Evolutionary conservation across 1,140 invertebrate genomes (phyloP), one percentile per base, ranked within the genome.

Genomic region (Calosoma granatense): DNA sequence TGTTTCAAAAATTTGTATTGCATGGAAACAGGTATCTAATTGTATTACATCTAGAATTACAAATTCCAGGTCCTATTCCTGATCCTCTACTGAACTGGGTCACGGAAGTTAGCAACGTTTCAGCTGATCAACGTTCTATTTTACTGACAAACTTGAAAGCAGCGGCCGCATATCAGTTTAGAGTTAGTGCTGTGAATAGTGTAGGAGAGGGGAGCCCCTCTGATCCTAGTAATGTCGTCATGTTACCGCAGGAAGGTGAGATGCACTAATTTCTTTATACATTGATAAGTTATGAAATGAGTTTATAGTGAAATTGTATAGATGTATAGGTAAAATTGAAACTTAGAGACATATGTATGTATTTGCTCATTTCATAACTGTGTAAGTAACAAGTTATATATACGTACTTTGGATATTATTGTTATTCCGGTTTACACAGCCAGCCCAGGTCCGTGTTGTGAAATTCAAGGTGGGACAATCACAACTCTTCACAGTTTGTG

Each of bases 171-270:
- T 98, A 98, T 74, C 92, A 97, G 70, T 98, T 99, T 72, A 78
- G 94, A 59, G 89, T 99, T 1, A 92, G 87, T 62, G 94, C 96
- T 17, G 86, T 96, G 0, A 99, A 99, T 72, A 86, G 89, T 21
- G 92, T 95, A 0, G 96, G 97, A 1, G 92, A 96, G 70, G 95
- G 97, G 30, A 84, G 87, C 17, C 82, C 90, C 1, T 97, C 93
- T 1, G 82, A 87, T 39, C 84, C 94, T 0, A 94, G 91, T 39
- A 88, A 92, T 61, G 80, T 88, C 15, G 81, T 98, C 47, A 84
- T 86, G 61, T 76, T 97, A 63, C 94, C 94, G 0, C 92, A 95
- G 80, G 92, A 96, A 84, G 90, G 91, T 94, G 81, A 76, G 80
- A 77, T 22, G 36, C 17, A 54, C 23, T 36, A 30, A 56, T 12